Percentiles rank a stretch among this genome's conserved stretches.
These are phyloP conservation scores for Microdon myrmicae DNA, from an alignment of 2,888 invertebrate species.

Conservation along the genomic window DNA sequence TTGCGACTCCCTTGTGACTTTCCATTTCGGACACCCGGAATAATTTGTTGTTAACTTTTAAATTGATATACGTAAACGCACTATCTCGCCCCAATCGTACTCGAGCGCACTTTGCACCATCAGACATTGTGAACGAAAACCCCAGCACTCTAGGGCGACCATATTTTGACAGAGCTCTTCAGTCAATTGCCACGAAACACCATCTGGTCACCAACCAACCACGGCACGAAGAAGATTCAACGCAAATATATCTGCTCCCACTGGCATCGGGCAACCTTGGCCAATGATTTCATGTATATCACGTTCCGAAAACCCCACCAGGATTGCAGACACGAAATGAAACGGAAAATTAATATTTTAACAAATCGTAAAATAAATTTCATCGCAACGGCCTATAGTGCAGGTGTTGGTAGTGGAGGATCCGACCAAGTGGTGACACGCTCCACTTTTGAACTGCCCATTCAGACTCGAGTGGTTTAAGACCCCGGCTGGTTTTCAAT, in stretches of 20 bases:
- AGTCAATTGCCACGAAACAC: conserved; percentile 27
- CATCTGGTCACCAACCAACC: conserved; percentile 38
- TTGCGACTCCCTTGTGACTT: conserved; percentile 38
- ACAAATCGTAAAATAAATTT: conserved; percentile 52
- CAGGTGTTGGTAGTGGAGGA: conserved; percentile 49
- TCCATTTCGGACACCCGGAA: conserved; percentile 52
- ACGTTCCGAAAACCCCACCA: no score
- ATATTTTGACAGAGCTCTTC: conserved; percentile 48
- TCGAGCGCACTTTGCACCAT: conserved; percentile 35
- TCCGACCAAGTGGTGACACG: conserved; percentile 44
- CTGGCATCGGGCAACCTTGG: conserved; percentile 35
- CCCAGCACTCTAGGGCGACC: no score
- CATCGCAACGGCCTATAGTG: conserved; percentile 40
- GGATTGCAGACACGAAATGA: conserved; percentile 5
- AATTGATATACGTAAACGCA: conserved; percentile 52
- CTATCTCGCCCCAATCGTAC: conserved; percentile 47
- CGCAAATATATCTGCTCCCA: conserved; percentile 52
- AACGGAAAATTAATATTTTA: conserved; percentile 47
- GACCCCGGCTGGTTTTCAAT: conserved; percentile 11
- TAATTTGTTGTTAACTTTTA: conserved; percentile 52
- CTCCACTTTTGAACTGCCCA: conserved; percentile 50
- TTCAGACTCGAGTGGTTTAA: conserved; percentile 11
- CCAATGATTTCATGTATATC: conserved; percentile 40
- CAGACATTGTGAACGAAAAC: conserved; percentile 7
- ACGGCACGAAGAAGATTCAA: conserved; percentile 48